phyloP scores from a whole-genome alignment of 2,113 vertebrate genomes.

The Gasterosteus aculeatus region DNA sequence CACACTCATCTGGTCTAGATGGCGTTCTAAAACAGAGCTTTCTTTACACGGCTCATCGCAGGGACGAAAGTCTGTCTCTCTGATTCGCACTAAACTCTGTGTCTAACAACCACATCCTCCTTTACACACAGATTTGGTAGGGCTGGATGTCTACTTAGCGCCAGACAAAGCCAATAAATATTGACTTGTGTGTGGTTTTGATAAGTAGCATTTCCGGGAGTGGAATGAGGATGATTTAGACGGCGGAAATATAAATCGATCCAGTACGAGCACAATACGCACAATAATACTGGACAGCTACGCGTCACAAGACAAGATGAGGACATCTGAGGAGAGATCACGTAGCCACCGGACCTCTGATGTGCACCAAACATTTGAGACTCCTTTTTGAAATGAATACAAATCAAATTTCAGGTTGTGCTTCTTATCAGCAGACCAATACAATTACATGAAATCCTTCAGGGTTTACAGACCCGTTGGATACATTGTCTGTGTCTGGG shows the following conservation, averaged over 20 bases:
- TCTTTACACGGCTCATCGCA: background rate
- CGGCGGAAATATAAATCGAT: slow-evolving; percentile 20
- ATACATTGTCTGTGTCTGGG: background rate
- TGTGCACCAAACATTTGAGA: no score
- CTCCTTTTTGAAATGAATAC: no score
- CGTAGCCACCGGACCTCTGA: no score
- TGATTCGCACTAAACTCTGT: background rate
- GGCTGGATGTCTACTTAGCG: background rate
- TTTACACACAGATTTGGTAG: background rate
- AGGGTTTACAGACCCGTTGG: background rate
- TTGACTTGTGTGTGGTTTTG: slow-evolving; percentile 25
- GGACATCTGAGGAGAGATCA: background rate
- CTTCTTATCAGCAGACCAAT: background rate
- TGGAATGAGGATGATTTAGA: background rate
- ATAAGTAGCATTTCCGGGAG: background rate
- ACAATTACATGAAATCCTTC: background rate
- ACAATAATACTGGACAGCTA: background rate
- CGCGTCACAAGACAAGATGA: background rate
- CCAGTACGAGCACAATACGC: background rate
- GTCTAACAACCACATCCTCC: background rate
- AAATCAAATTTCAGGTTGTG: no score
- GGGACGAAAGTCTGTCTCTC: background rate
- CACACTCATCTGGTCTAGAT: background rate
- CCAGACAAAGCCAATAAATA: slow-evolving; percentile 18
- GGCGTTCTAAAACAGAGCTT: no score